Evolutionary conservation across 2,888 invertebrate species (phyloP), one percentile per base, ranked within the genome.

Genomic region (Euplexia lucipara): DNA sequence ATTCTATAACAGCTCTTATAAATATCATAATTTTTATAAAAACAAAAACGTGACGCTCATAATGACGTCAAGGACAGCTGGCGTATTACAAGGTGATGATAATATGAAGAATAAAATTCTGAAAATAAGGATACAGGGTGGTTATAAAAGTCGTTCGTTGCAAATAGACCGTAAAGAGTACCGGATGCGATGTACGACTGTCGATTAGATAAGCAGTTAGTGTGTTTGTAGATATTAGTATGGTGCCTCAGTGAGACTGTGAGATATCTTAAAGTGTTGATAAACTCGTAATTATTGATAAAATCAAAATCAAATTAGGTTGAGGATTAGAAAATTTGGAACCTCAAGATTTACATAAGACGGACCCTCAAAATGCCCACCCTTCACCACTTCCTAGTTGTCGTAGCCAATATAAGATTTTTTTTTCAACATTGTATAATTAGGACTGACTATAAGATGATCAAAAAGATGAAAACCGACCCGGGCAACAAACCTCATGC

Each of bases 91-190:
- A 88, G 88, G 88, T 70, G 63, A 63, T 52, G 16, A 63, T 90
- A 84, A 87, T 88, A 88, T 84, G 42, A 18, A 60, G 20, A 60
- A 69, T 48, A 52, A 88, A 34, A 63, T 83, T 84, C 81, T 81
- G 84, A 79, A 85, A 84, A 90, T 91, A 91, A 88, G 87, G 85
- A 86, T 87, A 91, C 86, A 88, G 81, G 72, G 16, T 75, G 83
- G 89, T 85, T 90, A 88, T 92, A 92, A 92, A 92, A 89, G 86
- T 91, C 87, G 85, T 90, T 89, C 90, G 90, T 89, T 88, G 91
- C 89, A 90, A 92, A 92, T 92, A 93, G 91, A 90, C 90, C 83
- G 91, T 93, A 92, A 93, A 94, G 86, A 85, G 86, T 78, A 74
- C 86, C 89, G 89, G 91, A 87, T 90, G 91, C 83, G 80, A 68